Conservation (phyloP, 1,140 invertebrate genomes). For the Pseudomyrmex pallidus region DNA sequence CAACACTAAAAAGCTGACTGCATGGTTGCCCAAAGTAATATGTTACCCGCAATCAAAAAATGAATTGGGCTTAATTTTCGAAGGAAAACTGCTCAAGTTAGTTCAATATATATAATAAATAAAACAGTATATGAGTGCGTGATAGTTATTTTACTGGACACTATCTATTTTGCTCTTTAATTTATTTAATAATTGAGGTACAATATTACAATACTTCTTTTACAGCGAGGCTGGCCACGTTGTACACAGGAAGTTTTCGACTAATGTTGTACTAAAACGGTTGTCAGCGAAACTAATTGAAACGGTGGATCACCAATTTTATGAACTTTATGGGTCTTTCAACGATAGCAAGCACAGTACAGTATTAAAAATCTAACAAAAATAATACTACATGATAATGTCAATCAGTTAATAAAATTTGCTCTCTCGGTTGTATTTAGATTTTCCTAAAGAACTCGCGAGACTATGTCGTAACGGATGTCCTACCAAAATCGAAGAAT, state of each 20-base stretch:
- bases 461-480: constrained; percentile 75
- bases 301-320: constrained; percentile 74
- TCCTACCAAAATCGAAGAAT: constrained; percentile 74
- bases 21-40: constrained; percentile 71
- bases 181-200: constrained; percentile 1
- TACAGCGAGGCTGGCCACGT: constrained; percentile 74
- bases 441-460: constrained; percentile 74
- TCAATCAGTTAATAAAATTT: constrained; percentile 10
- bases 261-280: constrained; percentile 69
- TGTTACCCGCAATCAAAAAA: not conserved
- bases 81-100: constrained; percentile 78
- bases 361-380: not conserved
- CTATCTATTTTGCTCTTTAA: not conserved
- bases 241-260: constrained; percentile 71
- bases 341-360: constrained; percentile 75
- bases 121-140: too few relatives aligned
- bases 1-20: constrained; percentile 59
- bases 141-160: too few relatives aligned
- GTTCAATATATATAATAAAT: not conserved
- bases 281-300: constrained; percentile 70
- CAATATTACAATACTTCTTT: constrained; percentile 14
- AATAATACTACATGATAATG: not conserved
- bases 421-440: constrained; percentile 56
- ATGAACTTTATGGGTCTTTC: constrained; percentile 73
- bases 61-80: constrained; percentile 69